These are phyloP conservation scores for Falco peregrinus DNA, from an alignment of 2,797 vertebrate species.

Conservation along the genomic window DNA sequence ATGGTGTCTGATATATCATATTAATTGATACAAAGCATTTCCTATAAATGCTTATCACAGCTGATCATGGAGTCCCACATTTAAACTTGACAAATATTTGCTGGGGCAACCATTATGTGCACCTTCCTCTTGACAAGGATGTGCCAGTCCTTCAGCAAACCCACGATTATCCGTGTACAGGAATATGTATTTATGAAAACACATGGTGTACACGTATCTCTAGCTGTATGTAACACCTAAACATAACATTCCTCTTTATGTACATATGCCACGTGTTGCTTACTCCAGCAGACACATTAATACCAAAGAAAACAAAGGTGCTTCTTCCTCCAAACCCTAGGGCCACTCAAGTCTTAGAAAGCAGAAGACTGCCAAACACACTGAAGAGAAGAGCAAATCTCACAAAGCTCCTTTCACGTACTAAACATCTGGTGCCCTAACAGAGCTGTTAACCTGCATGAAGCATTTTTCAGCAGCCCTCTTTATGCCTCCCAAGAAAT, in stretches of 20 bases:
- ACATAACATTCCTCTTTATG: not conserved
- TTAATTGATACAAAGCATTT: too few relatives aligned
- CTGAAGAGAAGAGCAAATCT: not conserved
- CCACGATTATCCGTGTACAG: rapidly evolving
- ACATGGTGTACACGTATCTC: not conserved
- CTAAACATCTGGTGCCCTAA: not conserved
- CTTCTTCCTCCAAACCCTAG: not conserved
- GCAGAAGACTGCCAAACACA: not conserved
- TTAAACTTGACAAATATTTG: not conserved
- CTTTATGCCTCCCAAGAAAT: not conserved
- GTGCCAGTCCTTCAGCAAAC: not conserved
- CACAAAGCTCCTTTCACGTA: not conserved
- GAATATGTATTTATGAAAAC: not conserved
- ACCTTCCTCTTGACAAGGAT: not conserved
- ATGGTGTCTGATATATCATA: not conserved
- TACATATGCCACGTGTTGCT: not conserved
- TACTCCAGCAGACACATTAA: not conserved
- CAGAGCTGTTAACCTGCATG: not conserved
- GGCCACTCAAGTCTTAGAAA: not conserved
- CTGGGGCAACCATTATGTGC: rapidly evolving
- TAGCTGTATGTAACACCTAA: not conserved
- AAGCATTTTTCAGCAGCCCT: not conserved
- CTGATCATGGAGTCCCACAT: not conserved
- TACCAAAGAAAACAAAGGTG: not conserved
- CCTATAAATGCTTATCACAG: not conserved